phyloP scores from a whole-genome alignment of 2,888 invertebrate species.

The Arctia plantaginis region DNA sequence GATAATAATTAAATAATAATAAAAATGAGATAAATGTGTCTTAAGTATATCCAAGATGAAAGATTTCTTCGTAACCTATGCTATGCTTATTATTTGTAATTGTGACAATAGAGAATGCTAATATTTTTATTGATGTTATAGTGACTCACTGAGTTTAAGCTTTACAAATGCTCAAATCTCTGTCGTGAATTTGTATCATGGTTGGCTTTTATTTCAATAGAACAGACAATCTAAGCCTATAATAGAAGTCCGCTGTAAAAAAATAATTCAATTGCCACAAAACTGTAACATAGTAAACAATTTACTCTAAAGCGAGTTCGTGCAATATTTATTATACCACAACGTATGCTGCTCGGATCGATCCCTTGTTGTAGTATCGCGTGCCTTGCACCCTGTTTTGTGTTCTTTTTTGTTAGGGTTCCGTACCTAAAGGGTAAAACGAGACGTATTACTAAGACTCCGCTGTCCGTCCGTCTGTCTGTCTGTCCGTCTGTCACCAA shows the following conservation, averaged over 20 bases:
- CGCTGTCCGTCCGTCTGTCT: no score
- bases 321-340: conserved; percentile 35
- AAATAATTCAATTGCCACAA: not conserved
- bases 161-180: not conserved
- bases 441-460: no score
- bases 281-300: not conserved
- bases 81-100: not conserved
- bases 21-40: no score
- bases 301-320: not conserved
- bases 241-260: not conserved
- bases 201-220: not conserved
- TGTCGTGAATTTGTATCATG: not conserved
- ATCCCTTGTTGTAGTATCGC: conserved; percentile 41
- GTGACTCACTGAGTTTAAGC: not conserved
- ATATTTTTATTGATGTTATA: not conserved
- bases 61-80: no score
- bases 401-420: conserved; percentile 13
- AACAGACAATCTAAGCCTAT: not conserved
- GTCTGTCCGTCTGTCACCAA: no score
- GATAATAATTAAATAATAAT: no score
- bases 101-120: not conserved
- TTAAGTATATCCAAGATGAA: no score
- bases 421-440: no score
- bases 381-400: conserved; percentile 22
- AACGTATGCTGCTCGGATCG: conserved; percentile 28